Conservation (phyloP, 2,113 vertebrate species). For the Pardalotus punctatus region DNA sequence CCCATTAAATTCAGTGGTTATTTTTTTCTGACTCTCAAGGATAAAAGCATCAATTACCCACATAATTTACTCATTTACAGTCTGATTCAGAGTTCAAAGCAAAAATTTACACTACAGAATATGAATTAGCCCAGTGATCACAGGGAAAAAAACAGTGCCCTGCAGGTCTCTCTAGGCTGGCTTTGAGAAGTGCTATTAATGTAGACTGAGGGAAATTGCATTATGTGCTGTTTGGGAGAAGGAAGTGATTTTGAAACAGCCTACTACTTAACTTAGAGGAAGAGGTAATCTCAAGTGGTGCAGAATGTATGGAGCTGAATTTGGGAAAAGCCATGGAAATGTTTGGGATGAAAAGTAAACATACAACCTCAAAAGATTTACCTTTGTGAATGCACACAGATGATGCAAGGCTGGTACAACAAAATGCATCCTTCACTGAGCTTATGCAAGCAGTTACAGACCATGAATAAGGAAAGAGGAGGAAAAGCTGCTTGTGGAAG, state of each 20-base stretch:
- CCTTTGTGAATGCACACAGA: neutral
- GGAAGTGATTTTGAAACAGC: neutral
- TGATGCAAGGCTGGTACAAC: neutral
- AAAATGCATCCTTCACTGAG: neutral
- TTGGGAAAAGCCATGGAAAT: neutral
- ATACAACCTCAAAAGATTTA: fast-evolving
- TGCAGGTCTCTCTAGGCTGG: neutral
- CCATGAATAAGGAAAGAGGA: neutral
- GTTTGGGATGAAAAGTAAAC: neutral
- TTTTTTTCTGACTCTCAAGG: neutral
- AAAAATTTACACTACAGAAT: neutral
- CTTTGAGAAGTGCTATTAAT: neutral
- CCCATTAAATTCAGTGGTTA: neutral
- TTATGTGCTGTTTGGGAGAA: neutral
- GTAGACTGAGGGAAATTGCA: neutral
- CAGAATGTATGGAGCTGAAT: neutral
- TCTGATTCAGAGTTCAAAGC: neutral
- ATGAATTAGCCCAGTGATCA: neutral
- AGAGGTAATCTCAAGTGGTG: neutral
- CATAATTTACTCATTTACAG: neutral
- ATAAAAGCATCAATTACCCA: neutral
- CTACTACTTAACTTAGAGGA: neutral
- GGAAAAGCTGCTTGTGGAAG: neutral
- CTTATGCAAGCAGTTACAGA: neutral
- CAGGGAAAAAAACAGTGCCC: neutral